phyloP scores from a whole-genome alignment of 2,888 invertebrate genomes.

The Acanthosepion pharaonis region DNA sequence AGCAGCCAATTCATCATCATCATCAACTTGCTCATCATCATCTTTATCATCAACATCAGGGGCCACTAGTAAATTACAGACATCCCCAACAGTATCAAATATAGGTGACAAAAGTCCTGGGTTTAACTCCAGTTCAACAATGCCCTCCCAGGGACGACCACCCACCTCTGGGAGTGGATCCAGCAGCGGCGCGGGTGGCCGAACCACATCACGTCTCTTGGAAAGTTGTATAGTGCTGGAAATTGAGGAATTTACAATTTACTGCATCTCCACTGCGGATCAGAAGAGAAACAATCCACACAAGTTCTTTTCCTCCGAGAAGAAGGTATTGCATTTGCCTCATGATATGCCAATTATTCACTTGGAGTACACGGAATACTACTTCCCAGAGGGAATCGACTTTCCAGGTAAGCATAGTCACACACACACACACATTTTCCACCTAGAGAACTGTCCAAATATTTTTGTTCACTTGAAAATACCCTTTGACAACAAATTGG shows the following conservation, averaged over 20 bases:
- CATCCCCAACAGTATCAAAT: slow-evolving; percentile 47
- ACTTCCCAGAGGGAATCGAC: slow-evolving; percentile 84
- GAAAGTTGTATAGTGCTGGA: slow-evolving; percentile 91
- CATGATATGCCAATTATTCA: slow-evolving; percentile 93
- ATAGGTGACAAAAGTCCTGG: slow-evolving; percentile 48
- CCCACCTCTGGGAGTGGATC: slow-evolving; percentile 51
- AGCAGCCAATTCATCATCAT: not conserved
- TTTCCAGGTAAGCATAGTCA: slow-evolving; percentile 69
- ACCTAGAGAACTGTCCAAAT: not conserved
- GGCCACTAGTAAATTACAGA: slow-evolving; percentile 37
- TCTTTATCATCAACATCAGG: not conserved
- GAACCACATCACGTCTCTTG: slow-evolving; percentile 80
- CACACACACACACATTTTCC: not conserved
- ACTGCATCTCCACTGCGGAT: slow-evolving; percentile 84
- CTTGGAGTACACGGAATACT: slow-evolving; percentile 94
- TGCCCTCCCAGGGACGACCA: slow-evolving; percentile 52
- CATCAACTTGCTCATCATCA: not conserved
- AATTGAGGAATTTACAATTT: slow-evolving; percentile 92
- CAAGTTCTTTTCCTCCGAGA: slow-evolving; percentile 81
- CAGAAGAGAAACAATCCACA: slow-evolving; percentile 79
- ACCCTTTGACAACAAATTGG: too few relatives aligned
- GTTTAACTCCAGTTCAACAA: slow-evolving; percentile 47
- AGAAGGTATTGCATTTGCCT: slow-evolving; percentile 86
- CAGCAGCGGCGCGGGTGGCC: slow-evolving; percentile 46
- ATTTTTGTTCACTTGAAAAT: not conserved